These are phyloP conservation scores for Paralichthys olivaceus DNA, from an alignment of 2,113 vertebrate species.

Conservation along the genomic window DNA sequence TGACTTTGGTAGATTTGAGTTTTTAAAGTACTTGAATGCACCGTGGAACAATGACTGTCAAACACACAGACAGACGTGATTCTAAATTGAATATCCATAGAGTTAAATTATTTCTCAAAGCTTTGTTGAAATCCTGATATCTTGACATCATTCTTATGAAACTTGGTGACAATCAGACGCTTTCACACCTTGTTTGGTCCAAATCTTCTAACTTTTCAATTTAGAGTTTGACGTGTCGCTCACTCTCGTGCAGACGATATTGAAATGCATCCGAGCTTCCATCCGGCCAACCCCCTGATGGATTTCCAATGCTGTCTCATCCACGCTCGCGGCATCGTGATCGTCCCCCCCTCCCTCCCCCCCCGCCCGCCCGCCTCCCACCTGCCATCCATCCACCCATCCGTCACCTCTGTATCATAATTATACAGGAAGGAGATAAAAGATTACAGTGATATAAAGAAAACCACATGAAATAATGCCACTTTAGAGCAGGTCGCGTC, in stretches of 20 bases:
- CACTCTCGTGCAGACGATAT: neutral
- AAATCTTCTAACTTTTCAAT: no score
- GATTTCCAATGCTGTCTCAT: conserved; percentile 47
- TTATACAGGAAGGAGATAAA: conserved; percentile 22
- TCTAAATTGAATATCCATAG: no score
- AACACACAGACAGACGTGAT: no score
- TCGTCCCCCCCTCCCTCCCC: neutral
- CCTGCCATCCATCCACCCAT: conserved; percentile 37
- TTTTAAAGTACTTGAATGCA: neutral
- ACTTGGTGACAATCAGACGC: no score
- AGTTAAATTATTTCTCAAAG: no score
- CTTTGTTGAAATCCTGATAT: no score
- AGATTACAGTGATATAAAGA: conserved; percentile 33
- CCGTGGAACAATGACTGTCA: no score
- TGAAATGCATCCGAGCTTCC: neutral
- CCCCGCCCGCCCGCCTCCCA: neutral
- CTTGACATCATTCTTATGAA: no score
- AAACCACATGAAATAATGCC: conserved; percentile 32
- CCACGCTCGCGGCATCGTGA: neutral
- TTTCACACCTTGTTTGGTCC: no score
- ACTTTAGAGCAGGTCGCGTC: conserved; percentile 55
- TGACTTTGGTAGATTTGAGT: neutral
- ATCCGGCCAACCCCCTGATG: conserved; percentile 34
- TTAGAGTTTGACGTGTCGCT: neutral
- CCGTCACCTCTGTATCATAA: conserved; percentile 53